phyloP scores from a whole-genome alignment of 2,888 invertebrate genomes.

The Troglohyphantes excavatus region DNA sequence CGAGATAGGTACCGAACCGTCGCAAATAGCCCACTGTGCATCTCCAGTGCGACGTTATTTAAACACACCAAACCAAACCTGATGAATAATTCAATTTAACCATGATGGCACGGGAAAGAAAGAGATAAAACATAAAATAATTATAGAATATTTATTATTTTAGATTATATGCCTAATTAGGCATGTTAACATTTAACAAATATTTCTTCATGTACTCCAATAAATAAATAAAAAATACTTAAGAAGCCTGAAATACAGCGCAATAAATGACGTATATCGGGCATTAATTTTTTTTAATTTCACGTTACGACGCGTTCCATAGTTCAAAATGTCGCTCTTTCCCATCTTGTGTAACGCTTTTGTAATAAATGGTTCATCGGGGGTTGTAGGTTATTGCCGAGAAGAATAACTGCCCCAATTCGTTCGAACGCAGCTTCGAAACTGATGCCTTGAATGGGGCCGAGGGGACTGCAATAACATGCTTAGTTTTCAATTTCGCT shows the following conservation, averaged over 20 bases:
- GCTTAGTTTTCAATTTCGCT: conserved; percentile 55
- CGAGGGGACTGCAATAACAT: conserved; percentile 23
- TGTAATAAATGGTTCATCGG: conserved; percentile 28
- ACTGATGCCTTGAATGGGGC: conserved; percentile 3
- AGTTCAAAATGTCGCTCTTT: conserved; percentile 14
- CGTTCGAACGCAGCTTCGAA: conserved; percentile 14
- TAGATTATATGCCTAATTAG: too few species aligned
- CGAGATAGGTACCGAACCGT: too few species aligned
- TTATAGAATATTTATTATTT: too few species aligned
- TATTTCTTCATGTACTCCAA: too few species aligned
- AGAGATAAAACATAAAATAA: too few species aligned
- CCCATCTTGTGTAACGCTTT: not conserved
- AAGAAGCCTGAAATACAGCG: not conserved
- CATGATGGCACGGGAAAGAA: too few species aligned
- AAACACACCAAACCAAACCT: too few species aligned
- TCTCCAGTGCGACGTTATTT: too few species aligned
- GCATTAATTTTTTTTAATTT: not conserved
- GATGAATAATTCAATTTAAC: too few species aligned
- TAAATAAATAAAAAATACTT: too few species aligned
- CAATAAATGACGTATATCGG: not conserved
- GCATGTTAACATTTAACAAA: too few species aligned
- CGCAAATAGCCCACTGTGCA: too few species aligned
- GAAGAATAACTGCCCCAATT: conserved; percentile 48
- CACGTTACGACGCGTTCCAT: not conserved
- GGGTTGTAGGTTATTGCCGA: conserved; percentile 7